phyloP scores from a whole-genome alignment of 37 sponge, comb jelly and placozoan species.

The Haliclona indistincta region DNA sequence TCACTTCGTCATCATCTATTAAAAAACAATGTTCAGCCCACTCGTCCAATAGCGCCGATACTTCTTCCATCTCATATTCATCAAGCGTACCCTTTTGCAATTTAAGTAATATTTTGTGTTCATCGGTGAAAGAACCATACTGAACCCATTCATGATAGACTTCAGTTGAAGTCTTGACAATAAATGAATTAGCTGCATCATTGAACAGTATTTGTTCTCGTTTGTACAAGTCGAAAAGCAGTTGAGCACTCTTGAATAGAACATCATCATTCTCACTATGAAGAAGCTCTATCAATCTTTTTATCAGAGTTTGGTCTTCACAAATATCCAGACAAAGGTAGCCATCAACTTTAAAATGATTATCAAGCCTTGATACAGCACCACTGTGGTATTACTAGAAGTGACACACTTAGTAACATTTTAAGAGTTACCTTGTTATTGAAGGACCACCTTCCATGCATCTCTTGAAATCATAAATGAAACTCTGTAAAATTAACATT shows the following conservation, averaged over 20 bases:
- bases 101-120: background rate
- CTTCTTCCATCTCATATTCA: background rate
- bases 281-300: background rate
- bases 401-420: no score
- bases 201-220: background rate
- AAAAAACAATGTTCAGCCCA: background rate
- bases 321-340: no score
- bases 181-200: constrained; percentile 1
- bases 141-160: background rate
- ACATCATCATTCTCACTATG: background rate
- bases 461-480: constrained; percentile 11
- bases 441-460: no score
- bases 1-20: no score
- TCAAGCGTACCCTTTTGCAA: no score
- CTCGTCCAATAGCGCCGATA: background rate
- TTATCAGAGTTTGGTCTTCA: no score
- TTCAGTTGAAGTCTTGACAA: background rate
- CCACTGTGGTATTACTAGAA: no score
- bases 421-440: no score
- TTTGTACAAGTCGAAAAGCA: background rate
- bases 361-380: no score
- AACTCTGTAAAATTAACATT: background rate
- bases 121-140: constrained; percentile 4
- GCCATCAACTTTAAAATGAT: no score
- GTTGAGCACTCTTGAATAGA: background rate